These are phyloP conservation scores for Pelmatolapia mariae DNA, from an alignment of 2,113 vertebrate genomes.

Conservation along the genomic window DNA sequence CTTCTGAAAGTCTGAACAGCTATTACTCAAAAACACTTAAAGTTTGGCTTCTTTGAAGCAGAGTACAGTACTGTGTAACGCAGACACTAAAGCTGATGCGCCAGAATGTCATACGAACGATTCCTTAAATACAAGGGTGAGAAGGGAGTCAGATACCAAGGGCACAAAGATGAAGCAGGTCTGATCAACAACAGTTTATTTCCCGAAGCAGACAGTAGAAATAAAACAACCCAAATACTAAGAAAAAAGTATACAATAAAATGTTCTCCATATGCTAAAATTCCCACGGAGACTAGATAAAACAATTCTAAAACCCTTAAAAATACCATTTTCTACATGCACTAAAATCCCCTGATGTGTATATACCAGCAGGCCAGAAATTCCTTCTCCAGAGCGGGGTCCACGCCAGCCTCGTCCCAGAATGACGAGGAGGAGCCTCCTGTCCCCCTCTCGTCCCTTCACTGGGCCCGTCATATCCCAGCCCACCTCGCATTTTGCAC, in stretches of 20 bases:
- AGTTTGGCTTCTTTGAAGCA: neutral
- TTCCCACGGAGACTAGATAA: neutral
- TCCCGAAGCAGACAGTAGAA: too few relatives aligned
- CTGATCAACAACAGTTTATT: too few relatives aligned
- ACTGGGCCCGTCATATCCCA: neutral
- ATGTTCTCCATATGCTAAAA: neutral
- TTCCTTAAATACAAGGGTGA: too few relatives aligned
- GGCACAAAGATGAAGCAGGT: too few relatives aligned
- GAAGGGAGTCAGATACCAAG: too few relatives aligned
- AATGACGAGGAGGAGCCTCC: neutral
- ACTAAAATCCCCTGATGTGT: fast-evolving
- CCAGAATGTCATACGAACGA: too few relatives aligned
- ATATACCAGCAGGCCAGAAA: neutral
- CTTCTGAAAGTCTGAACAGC: neutral
- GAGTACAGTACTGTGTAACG: neutral
- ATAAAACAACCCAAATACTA: too few relatives aligned
- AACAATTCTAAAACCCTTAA: neutral
- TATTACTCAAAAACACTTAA: neutral
- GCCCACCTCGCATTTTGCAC: neutral
- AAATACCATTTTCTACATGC: neutral
- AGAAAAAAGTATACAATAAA: neutral
- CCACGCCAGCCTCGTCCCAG: neutral
- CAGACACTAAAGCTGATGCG: too few relatives aligned
- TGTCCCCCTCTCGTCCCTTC: neutral
- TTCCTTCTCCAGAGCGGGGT: neutral